A percentile compares a stretch with the other conserved stretches of the same genome.
Evolutionary conservation across 2,888 invertebrate species (phyloP).

Genomic region (Pterostichus niger): DNA sequence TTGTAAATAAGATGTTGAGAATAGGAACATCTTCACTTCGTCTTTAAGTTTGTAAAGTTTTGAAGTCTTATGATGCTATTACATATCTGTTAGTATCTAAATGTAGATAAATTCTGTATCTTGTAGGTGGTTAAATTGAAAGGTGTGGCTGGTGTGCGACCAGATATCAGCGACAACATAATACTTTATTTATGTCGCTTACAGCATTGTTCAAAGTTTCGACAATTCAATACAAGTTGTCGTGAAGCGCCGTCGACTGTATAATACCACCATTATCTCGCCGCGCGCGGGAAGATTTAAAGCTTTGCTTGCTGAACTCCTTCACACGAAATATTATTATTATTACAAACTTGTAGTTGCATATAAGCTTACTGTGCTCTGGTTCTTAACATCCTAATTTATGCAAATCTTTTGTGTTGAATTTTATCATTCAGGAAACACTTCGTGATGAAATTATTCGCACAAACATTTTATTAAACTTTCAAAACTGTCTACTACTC

Average conservation of each 20-base stretch:
- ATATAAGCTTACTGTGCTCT: conserved; percentile 53
- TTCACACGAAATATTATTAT: conserved; percentile 52
- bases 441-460: conserved; percentile 45
- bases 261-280: conserved; percentile 63
- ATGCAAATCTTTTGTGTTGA: conserved; percentile 55
- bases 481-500: conserved; percentile 7
- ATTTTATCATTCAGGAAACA: conserved; percentile 53
- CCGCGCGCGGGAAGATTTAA: conserved; percentile 49
- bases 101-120: neutral
- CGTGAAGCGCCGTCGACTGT: conserved; percentile 49
- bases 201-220: conserved; percentile 63
- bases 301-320: conserved; percentile 35
- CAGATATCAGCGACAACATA: conserved; percentile 38
- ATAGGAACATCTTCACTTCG: no score
- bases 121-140: conserved; percentile 27
- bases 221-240: conserved; percentile 66
- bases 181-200: conserved; percentile 62
- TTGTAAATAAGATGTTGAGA: no score
- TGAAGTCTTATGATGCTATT: no score
- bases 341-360: conserved; percentile 58
- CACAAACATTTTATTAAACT: conserved; percentile 46
- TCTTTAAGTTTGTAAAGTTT: no score
- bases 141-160: neutral
- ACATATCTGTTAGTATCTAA: no score
- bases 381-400: conserved; percentile 48